A percentile compares a stretch with the other conserved stretches of the same genome.
Conservation (phyloP, 2,113 vertebrate species). For the Ictidomys tridecemlineatus region DNA sequence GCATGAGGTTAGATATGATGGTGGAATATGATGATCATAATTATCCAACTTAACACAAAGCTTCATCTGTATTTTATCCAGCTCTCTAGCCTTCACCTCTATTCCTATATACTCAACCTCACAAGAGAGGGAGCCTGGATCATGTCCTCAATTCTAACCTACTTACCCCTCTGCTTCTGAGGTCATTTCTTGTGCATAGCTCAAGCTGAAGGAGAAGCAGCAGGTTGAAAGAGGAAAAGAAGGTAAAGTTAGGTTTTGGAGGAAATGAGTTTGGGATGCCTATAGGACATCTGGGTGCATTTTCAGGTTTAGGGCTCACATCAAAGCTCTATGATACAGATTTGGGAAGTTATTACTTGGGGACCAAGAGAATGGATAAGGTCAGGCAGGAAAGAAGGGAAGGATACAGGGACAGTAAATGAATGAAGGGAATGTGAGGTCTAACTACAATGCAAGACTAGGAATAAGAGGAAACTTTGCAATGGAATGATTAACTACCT, state of each 20-base stretch:
- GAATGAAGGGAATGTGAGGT: background rate
- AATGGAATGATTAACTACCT: background rate
- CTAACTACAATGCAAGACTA: background rate
- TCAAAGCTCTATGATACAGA: background rate
- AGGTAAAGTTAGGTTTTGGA: background rate
- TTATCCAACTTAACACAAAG: conserved; percentile 31
- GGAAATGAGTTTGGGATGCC: background rate
- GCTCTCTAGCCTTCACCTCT: background rate
- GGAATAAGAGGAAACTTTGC: background rate
- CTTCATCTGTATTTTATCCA: conserved; percentile 54
- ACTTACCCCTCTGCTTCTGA: background rate
- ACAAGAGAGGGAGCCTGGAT: background rate
- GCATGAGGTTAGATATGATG: no score
- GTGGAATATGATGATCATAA: no score
- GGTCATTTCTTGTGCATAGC: background rate
- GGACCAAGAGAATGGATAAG: background rate
- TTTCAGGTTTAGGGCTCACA: background rate
- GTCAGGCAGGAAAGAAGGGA: background rate
- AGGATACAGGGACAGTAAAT: background rate
- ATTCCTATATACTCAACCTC: background rate
- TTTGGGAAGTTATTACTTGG: background rate
- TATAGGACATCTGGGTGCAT: background rate
- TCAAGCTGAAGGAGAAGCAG: background rate
- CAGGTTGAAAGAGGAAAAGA: background rate
- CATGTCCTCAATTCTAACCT: background rate